These are phyloP conservation scores for Ctenosaura bakeri DNA, from an alignment of 2,797 vertebrate genomes.

Conservation along the genomic window DNA sequence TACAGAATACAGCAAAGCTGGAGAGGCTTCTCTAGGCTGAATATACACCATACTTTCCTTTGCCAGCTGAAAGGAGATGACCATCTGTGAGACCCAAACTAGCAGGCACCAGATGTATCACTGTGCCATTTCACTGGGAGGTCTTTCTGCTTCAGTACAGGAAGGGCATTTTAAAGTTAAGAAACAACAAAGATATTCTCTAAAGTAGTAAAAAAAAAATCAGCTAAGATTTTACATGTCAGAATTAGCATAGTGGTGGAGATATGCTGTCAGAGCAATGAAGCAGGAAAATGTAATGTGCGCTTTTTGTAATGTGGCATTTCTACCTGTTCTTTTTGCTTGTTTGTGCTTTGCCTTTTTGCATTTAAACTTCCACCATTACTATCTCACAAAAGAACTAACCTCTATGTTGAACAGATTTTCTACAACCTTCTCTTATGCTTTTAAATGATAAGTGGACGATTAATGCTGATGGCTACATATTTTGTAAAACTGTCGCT, in stretches of 20 bases:
- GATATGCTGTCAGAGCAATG: background rate
- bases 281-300: background rate
- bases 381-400: background rate
- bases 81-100: constrained; percentile 13
- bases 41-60: background rate
- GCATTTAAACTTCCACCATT: background rate
- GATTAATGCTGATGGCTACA: background rate
- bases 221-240: background rate
- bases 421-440: background rate
- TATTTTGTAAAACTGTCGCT: background rate
- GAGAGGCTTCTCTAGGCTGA: constrained; percentile 5
- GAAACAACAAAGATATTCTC: constrained; percentile 2
- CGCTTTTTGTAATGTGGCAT: background rate
- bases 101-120: background rate
- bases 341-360: background rate
- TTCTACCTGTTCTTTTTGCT: background rate
- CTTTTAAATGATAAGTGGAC: background rate
- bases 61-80: background rate
- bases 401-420: background rate
- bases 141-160: constrained; percentile 27
- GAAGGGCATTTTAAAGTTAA: constrained; percentile 17
- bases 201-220: background rate
- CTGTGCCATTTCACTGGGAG: background rate
- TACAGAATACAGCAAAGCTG: constrained; percentile 16
- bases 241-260: constrained; percentile 8